phyloP scores from a whole-genome alignment of 2,888 invertebrate species.

The Chymomyza caudatula region DNA sequence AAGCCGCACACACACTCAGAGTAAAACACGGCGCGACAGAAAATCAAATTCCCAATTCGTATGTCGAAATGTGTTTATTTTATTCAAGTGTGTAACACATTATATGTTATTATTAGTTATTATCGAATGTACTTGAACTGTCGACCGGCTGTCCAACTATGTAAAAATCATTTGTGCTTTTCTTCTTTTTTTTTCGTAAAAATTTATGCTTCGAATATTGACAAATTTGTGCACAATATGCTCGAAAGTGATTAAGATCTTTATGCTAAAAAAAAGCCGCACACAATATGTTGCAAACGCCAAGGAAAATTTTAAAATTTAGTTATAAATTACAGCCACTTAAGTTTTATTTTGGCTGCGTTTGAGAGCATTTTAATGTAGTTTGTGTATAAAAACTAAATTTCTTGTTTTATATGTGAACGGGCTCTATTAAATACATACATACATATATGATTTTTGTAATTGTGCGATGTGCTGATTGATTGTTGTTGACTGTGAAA shows the following conservation, averaged over 20 bases:
- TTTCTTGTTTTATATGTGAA: conserved; percentile 11
- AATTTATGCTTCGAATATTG: conserved; percentile 41
- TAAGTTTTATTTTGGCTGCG: not conserved
- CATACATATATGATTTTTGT: conserved; percentile 30
- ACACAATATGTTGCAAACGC: conserved; percentile 20
- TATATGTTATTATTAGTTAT: conserved; percentile 16
- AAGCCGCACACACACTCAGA: conserved; percentile 16
- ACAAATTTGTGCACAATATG: conserved; percentile 50
- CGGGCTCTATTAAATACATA: not conserved
- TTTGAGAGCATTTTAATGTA: conserved; percentile 47
- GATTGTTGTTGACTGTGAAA: conserved; percentile 51
- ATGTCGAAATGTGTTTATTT: conserved; percentile 36
- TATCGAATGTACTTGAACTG: conserved; percentile 59
- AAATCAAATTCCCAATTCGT: conserved; percentile 6
- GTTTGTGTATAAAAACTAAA: conserved; percentile 50
- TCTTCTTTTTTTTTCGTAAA: not conserved
- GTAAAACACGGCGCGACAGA: conserved; percentile 4
- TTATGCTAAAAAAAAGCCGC: conserved; percentile 19
- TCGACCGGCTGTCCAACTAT: conserved; percentile 38
- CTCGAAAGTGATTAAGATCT: conserved; percentile 41
- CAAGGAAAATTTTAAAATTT: not conserved
- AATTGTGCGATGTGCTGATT: conserved; percentile 51
- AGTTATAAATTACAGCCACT: not conserved
- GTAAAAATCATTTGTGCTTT: conserved; percentile 21
- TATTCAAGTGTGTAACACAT: conserved; percentile 43